phyloP scores from a whole-genome alignment of 2,113 vertebrate genomes.

The Boleophthalmus pectinirostris region DNA sequence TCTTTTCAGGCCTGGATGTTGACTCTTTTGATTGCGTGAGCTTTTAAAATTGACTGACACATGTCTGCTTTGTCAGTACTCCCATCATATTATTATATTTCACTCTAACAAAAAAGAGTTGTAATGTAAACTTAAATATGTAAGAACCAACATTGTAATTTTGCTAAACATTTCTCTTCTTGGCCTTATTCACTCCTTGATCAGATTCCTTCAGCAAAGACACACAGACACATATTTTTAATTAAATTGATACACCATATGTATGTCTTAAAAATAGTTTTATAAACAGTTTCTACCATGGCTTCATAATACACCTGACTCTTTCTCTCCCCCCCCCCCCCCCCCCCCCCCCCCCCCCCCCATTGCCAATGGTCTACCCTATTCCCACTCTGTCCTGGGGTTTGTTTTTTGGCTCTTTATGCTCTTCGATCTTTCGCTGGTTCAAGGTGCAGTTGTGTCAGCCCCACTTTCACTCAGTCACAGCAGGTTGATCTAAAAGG shows the following conservation, averaged over 20 bases:
- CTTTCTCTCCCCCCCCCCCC: conserved; percentile 29
- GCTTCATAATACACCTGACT: conserved; percentile 19
- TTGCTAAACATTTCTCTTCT: no score
- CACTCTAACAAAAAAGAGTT: neutral
- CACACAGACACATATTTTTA: no score
- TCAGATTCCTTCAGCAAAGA: no score
- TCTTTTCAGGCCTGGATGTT: conserved; percentile 60
- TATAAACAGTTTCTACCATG: neutral
- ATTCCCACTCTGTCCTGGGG: conserved; percentile 54
- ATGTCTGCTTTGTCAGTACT: no score
- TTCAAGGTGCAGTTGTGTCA: conserved; percentile 40
- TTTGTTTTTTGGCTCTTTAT: conserved; percentile 71
- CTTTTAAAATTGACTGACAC: no score
- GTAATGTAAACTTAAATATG: no score
- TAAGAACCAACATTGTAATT: no score
- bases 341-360: conserved; percentile 44
- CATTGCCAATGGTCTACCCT: conserved; percentile 40
- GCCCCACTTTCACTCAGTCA: conserved; percentile 42
- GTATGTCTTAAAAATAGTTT: no score
- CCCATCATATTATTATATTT: neutral
- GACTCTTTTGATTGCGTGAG: conserved; percentile 27
- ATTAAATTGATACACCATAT: no score
- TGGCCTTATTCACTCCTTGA: no score
- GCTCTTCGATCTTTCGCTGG: conserved; percentile 73
- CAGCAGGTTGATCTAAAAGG: conserved; percentile 61